Conservation (phyloP, 2,113 vertebrate species). For the Callithrix jacchus region DNA sequence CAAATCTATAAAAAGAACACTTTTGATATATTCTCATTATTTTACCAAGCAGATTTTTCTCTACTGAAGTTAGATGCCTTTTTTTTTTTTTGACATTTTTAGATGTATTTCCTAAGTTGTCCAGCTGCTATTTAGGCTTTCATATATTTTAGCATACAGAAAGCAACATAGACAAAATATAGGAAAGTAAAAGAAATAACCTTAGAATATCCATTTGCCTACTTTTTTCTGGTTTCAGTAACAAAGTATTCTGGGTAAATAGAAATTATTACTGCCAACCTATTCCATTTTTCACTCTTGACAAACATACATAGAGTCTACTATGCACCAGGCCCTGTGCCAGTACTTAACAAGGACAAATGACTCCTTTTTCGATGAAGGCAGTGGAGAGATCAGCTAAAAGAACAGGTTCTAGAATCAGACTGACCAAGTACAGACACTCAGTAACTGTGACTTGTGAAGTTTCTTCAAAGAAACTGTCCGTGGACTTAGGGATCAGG, state of each 20-base stretch:
- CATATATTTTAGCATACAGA: background rate
- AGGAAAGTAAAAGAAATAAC: background rate
- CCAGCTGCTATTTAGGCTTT: background rate
- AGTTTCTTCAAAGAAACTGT: background rate
- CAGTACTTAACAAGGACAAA: background rate
- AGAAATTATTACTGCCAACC: background rate
- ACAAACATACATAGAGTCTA: background rate
- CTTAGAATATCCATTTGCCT: background rate
- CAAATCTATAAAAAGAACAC: background rate
- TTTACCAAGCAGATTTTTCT: background rate
- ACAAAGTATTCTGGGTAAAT: background rate
- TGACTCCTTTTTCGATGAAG: background rate
- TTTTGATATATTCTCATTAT: background rate
- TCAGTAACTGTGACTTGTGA: background rate
- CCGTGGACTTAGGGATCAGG: background rate
- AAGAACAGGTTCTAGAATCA: background rate
- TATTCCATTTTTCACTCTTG: background rate
- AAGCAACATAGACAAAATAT: background rate
- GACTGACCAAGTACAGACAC: too few relatives aligned
- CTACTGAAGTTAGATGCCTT: background rate
- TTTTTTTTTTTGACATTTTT: background rate
- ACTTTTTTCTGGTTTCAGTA: background rate
- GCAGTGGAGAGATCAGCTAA: background rate
- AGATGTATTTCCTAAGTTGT: background rate
- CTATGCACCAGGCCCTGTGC: background rate